Conservation (phyloP, 2,888 invertebrate species). For the Mechanitis messenoides region DNA sequence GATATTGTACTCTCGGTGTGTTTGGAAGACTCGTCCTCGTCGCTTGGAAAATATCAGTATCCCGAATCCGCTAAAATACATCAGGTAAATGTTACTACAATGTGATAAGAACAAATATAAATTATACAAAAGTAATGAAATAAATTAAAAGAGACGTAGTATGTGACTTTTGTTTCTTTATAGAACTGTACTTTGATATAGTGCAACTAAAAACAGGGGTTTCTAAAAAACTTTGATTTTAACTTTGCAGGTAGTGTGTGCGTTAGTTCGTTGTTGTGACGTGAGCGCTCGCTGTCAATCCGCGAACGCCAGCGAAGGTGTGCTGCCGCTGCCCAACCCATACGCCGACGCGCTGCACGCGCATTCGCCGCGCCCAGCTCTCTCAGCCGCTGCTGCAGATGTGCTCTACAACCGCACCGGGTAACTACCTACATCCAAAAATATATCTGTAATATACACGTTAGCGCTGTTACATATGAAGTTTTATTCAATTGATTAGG, state of each 20-base stretch:
- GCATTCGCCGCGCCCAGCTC: conserved; percentile 28
- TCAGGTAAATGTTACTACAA: conserved; percentile 73
- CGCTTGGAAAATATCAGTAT: conserved; percentile 96
- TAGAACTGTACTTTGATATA: too few relatives aligned
- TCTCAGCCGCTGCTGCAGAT: conserved; percentile 79
- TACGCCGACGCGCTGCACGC: conserved; percentile 82
- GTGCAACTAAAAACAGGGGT: too few relatives aligned
- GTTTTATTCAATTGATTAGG: conserved; percentile 32
- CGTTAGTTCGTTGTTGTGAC: conserved; percentile 94
- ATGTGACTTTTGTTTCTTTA: too few relatives aligned
- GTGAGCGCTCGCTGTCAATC: conserved; percentile 82
- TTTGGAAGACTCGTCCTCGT: conserved; percentile 93
- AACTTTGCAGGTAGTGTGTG: conserved; percentile 82
- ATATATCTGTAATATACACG: too few relatives aligned
- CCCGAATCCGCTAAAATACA: conserved; percentile 95
- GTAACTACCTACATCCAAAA: conserved; percentile 55
- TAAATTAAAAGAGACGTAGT: too few relatives aligned
- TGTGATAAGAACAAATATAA: too few relatives aligned
- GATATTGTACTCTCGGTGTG: conserved; percentile 93
- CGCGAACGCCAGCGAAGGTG: conserved; percentile 67
- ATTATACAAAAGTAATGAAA: too few relatives aligned
- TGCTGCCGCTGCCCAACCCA: conserved; percentile 78
- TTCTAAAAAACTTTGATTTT: too few relatives aligned
- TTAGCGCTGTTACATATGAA: too few relatives aligned
- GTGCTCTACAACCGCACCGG: conserved; percentile 87